Evolutionary conservation across 2,888 invertebrate genomes (phyloP).

Genomic region (Phaedon cochleariae): DNA sequence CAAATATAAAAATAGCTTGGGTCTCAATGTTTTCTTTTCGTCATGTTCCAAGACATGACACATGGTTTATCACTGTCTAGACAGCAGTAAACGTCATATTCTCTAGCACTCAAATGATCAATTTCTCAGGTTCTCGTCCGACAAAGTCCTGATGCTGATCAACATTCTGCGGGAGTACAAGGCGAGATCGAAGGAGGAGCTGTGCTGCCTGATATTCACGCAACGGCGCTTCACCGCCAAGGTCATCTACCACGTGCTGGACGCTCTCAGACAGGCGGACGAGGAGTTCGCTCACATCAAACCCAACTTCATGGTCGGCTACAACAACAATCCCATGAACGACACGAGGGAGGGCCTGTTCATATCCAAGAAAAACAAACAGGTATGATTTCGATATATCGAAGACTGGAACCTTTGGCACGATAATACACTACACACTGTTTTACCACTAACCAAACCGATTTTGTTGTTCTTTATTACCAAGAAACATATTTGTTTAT

Average conservation of each 20-base stretch:
- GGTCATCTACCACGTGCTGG: constrained; percentile 74
- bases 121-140: constrained; percentile 70
- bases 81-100: no score
- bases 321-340: constrained; percentile 67
- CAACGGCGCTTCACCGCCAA: constrained; percentile 79
- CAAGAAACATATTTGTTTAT: no score
- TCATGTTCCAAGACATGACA: no score
- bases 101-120: no score
- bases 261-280: constrained; percentile 62
- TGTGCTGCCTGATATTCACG: constrained; percentile 79
- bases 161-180: constrained; percentile 69
- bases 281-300: constrained; percentile 68
- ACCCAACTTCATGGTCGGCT: constrained; percentile 80
- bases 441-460: no score
- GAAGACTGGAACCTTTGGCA: neutral
- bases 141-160: constrained; percentile 69
- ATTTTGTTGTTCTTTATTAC: no score
- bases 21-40: no score
- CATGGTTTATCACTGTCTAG: no score
- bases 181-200: constrained; percentile 60
- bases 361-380: constrained; percentile 62
- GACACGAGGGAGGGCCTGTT: constrained; percentile 67
- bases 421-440: no score
- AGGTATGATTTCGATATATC: neutral
- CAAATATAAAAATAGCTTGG: no score